Evolutionary conservation across 2,113 vertebrate species (phyloP), one percentile per base, ranked within the genome.

Genomic region (Oryzias melastigma): DNA sequence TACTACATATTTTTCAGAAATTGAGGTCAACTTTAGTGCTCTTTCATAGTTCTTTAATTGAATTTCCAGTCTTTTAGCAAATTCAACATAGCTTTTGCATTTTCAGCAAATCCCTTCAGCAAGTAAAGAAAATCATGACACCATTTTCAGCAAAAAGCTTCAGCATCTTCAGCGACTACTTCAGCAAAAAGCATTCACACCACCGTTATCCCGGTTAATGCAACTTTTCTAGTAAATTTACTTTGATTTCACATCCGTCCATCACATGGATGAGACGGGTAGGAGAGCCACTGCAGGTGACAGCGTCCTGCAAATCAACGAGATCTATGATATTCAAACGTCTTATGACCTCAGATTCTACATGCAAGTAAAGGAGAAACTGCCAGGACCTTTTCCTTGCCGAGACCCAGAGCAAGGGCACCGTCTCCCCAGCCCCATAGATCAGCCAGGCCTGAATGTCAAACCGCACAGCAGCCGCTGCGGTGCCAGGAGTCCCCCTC

Each of bases 361-460:
- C n/a, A 4, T 87, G 82, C 85, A 88, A 87, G 81, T 74, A 66
- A 22, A 53, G 29, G 15, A 64, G 69, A 65, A 71, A 73, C 73
- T 87, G 90, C 88, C 91, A 89, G 83, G 80, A 83, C 78, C 84
- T 82, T 88, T 85, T 87, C 83, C 81, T 88, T 68, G 59, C 57
- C 77, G 84, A 89, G 90, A 92, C 89, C 86, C 87, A 86, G 85
- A 87, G 89, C 90, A 92, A 92, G 90, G 90, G 85, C 91, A 91
- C 88, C 60, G 85, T 87, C 87, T 90, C 87, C 90, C 88, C 83
- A 88, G 84, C 86, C 88, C 90, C 87, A 91, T 91, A 91, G 90
- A 91, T 91, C 89, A 91, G 90, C 90, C 91, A 91, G 87, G 83
- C 78, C 90, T 91, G 89, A 91, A 92, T 91, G 90, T 91, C 90